Conservation (phyloP, 2,113 vertebrate genomes). For the Melanotaenia duboulayi region DNA sequence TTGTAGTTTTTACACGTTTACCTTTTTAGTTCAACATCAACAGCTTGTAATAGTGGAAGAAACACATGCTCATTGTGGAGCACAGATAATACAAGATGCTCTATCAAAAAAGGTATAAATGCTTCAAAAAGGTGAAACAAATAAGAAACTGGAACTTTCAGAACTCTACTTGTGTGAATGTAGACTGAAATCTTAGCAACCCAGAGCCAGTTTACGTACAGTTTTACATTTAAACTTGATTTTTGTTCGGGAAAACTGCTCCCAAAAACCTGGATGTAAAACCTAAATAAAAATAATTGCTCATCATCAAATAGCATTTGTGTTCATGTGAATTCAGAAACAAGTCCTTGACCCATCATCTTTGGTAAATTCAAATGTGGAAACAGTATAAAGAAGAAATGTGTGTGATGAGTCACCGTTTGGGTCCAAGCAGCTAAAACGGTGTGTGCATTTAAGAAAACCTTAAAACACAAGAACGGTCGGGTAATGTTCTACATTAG, state of each 20-base stretch:
- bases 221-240: conserved; percentile 7
- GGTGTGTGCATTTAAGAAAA: conserved; percentile 25
- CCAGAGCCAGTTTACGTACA: neutral
- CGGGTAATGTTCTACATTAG: conserved; percentile 12
- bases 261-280: conserved; percentile 55
- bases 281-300: conserved; percentile 62
- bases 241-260: conserved; percentile 22
- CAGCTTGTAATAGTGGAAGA: conserved; percentile 46
- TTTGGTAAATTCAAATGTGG: conserved; percentile 59
- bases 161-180: conserved; percentile 7
- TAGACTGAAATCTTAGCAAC: conserved; percentile 25
- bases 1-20: conserved; percentile 65
- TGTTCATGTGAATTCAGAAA: conserved; percentile 36
- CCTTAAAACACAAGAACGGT: conserved; percentile 28
- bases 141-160: conserved; percentile 17
- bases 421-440: conserved; percentile 9
- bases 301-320: conserved; percentile 29
- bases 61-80: conserved; percentile 14
- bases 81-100: conserved; percentile 34
- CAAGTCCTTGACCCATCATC: conserved; percentile 26
- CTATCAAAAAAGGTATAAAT: conserved; percentile 21
- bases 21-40: conserved; percentile 42
- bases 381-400: conserved; percentile 23
- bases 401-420: neutral
- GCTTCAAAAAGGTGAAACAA: conserved; percentile 11